These are phyloP conservation scores for Alviniconcha strummeri DNA, from an alignment of 2,888 invertebrate species.

Conservation along the genomic window DNA sequence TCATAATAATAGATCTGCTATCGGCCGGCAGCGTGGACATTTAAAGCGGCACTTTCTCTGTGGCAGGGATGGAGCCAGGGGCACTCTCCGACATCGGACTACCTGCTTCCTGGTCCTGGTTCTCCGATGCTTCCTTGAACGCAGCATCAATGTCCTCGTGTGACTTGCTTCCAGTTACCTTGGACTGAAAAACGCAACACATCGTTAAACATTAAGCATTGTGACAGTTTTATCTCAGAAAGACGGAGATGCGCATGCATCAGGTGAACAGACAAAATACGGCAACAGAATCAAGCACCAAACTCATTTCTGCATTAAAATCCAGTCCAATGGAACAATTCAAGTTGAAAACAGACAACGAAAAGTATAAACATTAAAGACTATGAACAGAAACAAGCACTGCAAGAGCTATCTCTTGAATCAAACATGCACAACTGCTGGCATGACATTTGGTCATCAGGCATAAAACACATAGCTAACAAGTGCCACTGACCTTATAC, in stretches of 20 bases:
- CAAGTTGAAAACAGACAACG: too few species aligned
- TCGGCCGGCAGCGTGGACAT: background rate
- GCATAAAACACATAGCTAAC: too few species aligned
- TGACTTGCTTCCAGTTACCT: slow-evolving; percentile 68
- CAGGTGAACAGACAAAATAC: too few species aligned
- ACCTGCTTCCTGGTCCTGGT: slow-evolving; percentile 33
- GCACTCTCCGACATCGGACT: slow-evolving; percentile 41
- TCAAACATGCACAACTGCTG: too few species aligned
- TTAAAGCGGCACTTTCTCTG: slow-evolving; percentile 58
- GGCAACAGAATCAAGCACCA: background rate
- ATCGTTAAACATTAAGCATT: background rate
- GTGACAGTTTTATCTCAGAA: background rate
- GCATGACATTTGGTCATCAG: too few species aligned
- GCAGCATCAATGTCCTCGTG: slow-evolving; percentile 63
- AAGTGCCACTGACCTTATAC: too few species aligned
- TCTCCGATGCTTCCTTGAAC: slow-evolving; percentile 38
- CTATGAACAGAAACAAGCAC: too few species aligned
- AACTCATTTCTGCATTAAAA: too few species aligned
- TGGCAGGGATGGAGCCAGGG: slow-evolving; percentile 45
- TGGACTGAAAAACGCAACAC: slow-evolving; percentile 52
- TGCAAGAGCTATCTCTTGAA: too few species aligned
- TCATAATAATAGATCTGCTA: too few species aligned
- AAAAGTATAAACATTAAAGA: too few species aligned
- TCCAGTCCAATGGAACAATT: too few species aligned
- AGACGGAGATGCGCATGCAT: background rate